Base-by-base conservation (phyloP, 2,113 vertebrate species). In the Halcyon senegalensis region DNA sequence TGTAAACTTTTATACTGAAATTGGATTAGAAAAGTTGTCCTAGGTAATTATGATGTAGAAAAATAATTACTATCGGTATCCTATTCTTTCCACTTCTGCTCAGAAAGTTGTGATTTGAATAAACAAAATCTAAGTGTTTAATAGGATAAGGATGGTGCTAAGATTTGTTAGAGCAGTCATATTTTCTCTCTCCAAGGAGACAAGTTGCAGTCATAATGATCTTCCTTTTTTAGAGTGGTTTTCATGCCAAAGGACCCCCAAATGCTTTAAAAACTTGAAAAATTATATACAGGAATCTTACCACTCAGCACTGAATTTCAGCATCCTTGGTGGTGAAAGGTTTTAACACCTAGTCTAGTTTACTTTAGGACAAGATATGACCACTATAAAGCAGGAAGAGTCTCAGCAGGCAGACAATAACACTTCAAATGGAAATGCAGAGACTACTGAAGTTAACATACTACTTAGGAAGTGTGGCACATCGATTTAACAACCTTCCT, bases 101-200 rank as follows among this genome's bases (percentile, higher is more conserved):
- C 50, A 28, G 85, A 96, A 96, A 94, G 95, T 77, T 97, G 64
- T 93, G 93, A 93, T 80, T 89, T 93, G 89, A 97, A 97, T 95
- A 81, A 97, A 83, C 78, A 96, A 97, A 97, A 64, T 11, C 59
- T 72, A 91, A 93, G 44, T 43, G 37, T 90, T 95, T 66, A 91
- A 92, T 35, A 19, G 51, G 33, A 84, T 77, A 59, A 93, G 50
- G 46, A 83, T 89, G 24, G 43, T 85, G 63, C 35, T 75, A 85
- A 88, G 41, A 90, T 87, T 93, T 95, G 72, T 93, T n/a, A 80
- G 79, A 90, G 62, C 33, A 58, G 48, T 69, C 63, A 66, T 0
- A 0, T 89, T 89, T 89, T 92, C 56, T 92, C 70, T 69, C 56
- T 94, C 35, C 59, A 59, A 92, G 68, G 41, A 80, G 24, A 75